Evolutionary conservation across 2,113 vertebrate genomes (phyloP).

Genomic region (Epinephelus lanceolatus): DNA sequence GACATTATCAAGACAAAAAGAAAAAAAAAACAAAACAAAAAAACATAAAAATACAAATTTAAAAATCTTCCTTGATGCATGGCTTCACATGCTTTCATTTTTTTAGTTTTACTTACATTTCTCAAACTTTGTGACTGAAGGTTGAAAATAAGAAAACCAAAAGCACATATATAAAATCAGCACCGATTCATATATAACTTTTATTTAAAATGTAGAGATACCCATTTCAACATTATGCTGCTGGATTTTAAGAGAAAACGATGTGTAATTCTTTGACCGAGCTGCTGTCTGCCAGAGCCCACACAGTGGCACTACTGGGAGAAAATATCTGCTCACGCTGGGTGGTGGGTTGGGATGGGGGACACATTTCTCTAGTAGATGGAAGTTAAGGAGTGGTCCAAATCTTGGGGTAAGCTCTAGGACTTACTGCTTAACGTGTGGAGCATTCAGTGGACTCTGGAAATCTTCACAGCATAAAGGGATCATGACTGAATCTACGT

Average conservation of each 20-base stretch:
- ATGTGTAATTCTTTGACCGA: slow-evolving; percentile 89
- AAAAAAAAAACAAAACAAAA: slow-evolving; percentile 83
- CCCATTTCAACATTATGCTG: slow-evolving; percentile 99
- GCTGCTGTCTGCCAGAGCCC: slow-evolving; percentile 95
- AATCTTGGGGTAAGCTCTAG: slow-evolving; percentile 78
- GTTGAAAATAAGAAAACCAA: slow-evolving; percentile 92
- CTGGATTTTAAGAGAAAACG: slow-evolving; percentile 91
- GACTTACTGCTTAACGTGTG: slow-evolving; percentile 59
- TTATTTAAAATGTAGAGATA: slow-evolving; percentile 99
- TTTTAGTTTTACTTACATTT: slow-evolving; percentile 95
- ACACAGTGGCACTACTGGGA: slow-evolving; percentile 98
- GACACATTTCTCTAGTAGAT: slow-evolving; percentile 88
- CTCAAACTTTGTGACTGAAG: slow-evolving; percentile 97
- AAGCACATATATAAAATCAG: slow-evolving; percentile 99
- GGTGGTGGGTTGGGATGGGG: slow-evolving; percentile 44
- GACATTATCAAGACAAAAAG: slow-evolving; percentile 98
- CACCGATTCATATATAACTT: slow-evolving; percentile 99
- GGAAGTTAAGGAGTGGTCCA: slow-evolving; percentile 74
- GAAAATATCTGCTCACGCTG: slow-evolving; percentile 83
- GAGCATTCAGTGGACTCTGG: slow-evolving; percentile 64
- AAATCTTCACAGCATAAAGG: slow-evolving; percentile 81
- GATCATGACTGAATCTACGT: slow-evolving; percentile 70
- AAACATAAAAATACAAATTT: slow-evolving; percentile 97
- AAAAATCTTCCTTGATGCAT: slow-evolving; percentile 99
- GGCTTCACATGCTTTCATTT: slow-evolving; percentile 93